Base-by-base conservation (phyloP, 1,140 invertebrate genomes). In the Teleopsis dalmanni region DNA sequence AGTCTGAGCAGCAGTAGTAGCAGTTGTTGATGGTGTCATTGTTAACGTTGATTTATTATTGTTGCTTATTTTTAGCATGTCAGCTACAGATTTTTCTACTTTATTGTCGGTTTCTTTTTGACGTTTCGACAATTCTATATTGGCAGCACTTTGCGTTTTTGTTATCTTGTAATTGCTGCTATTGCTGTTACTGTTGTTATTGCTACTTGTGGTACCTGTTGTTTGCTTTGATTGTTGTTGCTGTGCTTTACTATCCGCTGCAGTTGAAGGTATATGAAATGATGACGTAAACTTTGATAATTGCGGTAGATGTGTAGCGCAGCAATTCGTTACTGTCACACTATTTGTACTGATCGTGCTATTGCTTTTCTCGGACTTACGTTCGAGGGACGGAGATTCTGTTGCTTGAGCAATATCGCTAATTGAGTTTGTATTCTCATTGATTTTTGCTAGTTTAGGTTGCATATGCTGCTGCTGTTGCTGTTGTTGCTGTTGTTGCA, bases 61-160 rank as follows among this genome's bases (percentile, higher is more conserved):
- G 55, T 47, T 62, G 50, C 61, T 65, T 40, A 65, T 55, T 62
- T 65, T 69, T 44, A 64, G 51, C 58, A 68, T 65, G 52, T 69
- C 65, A 45, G 63, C 68, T 6, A 68, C 41, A 45, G 60, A 63
- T 57, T 68, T 68, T 43, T 68, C 62, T 52, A 68, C 52, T 55
- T 68, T 68, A 53, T 69, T 69, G 47, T 69, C 65, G 26, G 59
- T 58, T 48, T 69, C 65, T 60, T 68, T 69, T 52, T 68, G 65
- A 47, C 64, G 61, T 51, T 67, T 67, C 54, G 61, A 33, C 33
- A 47, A 25, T 33, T 67, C 45, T 50, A 53, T 42, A 57, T 54
- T 48, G 58, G 52, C 35, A 54, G 48, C 23, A 47, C 44, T 47
- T 43, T 53, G 52, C 1, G 42, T 23, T 47, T 53, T 50, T 21